phyloP scores from a whole-genome alignment of 2,888 invertebrate genomes.

The Spisula subtruncata region DNA sequence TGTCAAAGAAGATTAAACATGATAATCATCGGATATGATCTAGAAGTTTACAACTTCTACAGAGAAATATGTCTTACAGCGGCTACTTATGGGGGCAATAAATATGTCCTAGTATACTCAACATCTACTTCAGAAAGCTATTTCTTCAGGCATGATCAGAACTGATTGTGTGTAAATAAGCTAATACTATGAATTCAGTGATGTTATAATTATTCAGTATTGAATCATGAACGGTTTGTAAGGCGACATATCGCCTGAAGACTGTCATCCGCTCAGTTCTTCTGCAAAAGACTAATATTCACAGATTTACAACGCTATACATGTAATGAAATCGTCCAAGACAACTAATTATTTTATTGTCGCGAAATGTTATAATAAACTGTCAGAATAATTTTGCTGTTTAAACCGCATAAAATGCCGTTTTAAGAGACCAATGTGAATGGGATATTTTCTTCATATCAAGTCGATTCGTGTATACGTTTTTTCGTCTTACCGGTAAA shows the following conservation, averaged over 20 bases:
- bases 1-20: too few species aligned
- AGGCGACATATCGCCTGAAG: conserved; percentile 25
- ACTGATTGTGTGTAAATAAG: background rate
- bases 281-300: background rate
- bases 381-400: too few species aligned
- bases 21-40: background rate
- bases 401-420: too few species aligned
- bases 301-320: conserved; percentile 17
- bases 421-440: too few species aligned
- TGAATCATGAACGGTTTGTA: background rate
- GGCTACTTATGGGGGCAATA: conserved; percentile 20
- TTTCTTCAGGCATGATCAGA: conserved; percentile 10
- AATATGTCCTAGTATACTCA: conserved; percentile 12
- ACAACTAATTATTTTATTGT: background rate
- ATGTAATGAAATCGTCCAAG: background rate
- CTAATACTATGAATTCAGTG: conserved; percentile 9
- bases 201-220: conserved; percentile 21
- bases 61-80: background rate
- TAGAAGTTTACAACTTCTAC: background rate
- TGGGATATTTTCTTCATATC: too few species aligned
- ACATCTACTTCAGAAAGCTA: conserved; percentile 12
- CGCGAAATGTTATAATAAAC: background rate
- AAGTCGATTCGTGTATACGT: too few species aligned
- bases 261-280: background rate
- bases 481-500: too few species aligned